phyloP scores from a whole-genome alignment of 2,113 vertebrate species.

The Falcunculus frontatus region DNA sequence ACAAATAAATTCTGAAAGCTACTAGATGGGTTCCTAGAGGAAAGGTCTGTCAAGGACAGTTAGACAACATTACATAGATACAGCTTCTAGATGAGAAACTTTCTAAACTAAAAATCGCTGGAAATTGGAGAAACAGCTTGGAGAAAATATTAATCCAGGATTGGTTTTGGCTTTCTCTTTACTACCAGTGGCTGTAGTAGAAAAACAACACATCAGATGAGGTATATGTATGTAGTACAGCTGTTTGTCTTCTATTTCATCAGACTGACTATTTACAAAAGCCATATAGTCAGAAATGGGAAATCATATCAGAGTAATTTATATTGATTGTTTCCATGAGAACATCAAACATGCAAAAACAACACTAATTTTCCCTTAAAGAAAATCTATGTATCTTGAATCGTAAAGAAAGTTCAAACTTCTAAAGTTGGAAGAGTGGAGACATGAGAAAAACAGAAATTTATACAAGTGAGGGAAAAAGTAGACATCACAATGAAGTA shows the following conservation, averaged over 20 bases:
- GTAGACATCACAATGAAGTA: neutral
- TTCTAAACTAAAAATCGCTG: neutral
- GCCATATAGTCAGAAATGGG: neutral
- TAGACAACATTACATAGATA: neutral
- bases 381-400: neutral
- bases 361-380: neutral
- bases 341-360: neutral
- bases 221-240: neutral
- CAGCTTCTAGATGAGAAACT: neutral
- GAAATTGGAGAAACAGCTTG: neutral
- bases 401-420: neutral
- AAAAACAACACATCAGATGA: neutral
- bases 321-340: neutral
- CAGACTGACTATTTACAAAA: neutral
- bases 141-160: neutral
- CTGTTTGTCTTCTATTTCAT: neutral
- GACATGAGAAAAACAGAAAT: neutral
- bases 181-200: neutral
- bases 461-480: neutral
- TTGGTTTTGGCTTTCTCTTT: neutral
- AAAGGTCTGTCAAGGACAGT: neutral
- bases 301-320: neutral
- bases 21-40: neutral
- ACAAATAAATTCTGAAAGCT: neutral
- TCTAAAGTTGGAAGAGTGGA: neutral